phyloP scores from a whole-genome alignment of 2,888 invertebrate genomes.

The Acanthosepion lycidas region DNA sequence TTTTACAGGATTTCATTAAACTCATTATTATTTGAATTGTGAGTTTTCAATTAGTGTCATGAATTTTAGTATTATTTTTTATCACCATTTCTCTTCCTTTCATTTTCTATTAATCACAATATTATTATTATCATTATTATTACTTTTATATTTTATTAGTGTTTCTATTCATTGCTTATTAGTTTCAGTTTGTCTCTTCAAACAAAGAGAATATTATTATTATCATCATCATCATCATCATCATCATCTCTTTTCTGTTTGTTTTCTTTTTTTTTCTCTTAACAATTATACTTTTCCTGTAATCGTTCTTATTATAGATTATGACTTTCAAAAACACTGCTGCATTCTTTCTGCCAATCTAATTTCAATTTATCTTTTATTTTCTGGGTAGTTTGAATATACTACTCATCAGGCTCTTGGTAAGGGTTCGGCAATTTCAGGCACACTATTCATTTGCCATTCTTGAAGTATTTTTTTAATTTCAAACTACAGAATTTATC shows the following conservation, averaged over 20 bases:
- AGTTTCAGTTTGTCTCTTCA: neutral
- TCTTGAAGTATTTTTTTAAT: no score
- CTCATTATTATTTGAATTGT: neutral
- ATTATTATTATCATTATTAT: neutral
- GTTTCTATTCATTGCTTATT: neutral
- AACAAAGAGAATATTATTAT: neutral
- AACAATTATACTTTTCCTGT: no score
- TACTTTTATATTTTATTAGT: neutral
- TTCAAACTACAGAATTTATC: no score
- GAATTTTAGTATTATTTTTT: neutral
- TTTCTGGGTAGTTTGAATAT: neutral
- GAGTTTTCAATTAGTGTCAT: neutral
- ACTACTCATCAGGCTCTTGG: neutral
- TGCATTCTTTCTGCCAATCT: neutral
- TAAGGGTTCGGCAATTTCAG: neutral
- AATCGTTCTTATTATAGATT: no score
- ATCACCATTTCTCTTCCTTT: neutral
- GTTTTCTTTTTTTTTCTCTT: no score
- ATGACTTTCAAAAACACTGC: no score
- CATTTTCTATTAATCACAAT: neutral
- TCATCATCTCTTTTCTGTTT: neutral
- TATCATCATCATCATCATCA: neutral
- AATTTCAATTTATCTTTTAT: neutral
- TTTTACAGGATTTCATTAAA: neutral
- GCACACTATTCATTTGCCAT: no score